Evolutionary conservation across 1,140 invertebrate genomes (phyloP).

Genomic region (Neodiprion virginianus): DNA sequence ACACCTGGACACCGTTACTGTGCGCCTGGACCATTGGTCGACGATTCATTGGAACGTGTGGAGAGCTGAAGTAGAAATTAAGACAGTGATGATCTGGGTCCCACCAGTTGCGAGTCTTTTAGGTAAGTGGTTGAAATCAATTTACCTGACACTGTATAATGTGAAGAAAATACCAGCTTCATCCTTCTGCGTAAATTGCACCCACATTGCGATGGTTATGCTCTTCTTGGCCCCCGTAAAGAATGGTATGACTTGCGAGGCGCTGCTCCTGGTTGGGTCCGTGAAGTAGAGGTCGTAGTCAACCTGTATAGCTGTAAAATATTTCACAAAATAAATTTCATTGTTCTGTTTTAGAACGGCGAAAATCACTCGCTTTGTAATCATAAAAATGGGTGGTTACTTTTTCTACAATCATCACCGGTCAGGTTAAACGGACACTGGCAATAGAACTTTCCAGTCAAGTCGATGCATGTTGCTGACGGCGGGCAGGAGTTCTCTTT

Average conservation of each 20-base stretch:
- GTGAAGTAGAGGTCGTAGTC: constrained; percentile 96
- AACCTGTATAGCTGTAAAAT: constrained; percentile 84
- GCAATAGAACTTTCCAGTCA: constrained; percentile 92
- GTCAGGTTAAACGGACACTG: constrained; percentile 96
- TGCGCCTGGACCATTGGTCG: constrained; percentile 87
- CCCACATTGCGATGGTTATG: constrained; percentile 93
- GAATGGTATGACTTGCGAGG: constrained; percentile 90
- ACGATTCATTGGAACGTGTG: constrained; percentile 80
- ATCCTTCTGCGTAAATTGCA: constrained; percentile 90
- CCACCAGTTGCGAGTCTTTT: constrained; percentile 8
- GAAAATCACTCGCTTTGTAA: background rate
- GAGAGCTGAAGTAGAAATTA: constrained; percentile 65
- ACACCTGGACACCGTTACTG: constrained; percentile 87
- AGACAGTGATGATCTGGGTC: constrained; percentile 14
- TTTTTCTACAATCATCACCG: constrained; percentile 94
- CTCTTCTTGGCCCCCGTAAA: constrained; percentile 77
- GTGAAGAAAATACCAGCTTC: constrained; percentile 94
- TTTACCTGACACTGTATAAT: constrained; percentile 83
- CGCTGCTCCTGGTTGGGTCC: constrained; percentile 86
- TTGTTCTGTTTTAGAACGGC: background rate
- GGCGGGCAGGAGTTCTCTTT: constrained; percentile 94
- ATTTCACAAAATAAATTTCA: constrained; percentile 22
- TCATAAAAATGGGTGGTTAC: constrained; percentile 61
- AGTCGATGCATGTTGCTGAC: constrained; percentile 91
- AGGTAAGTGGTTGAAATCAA: constrained; percentile 29